phyloP scores from a whole-genome alignment of 2,888 invertebrate genomes.

The Sminthurides aquaticus region DNA sequence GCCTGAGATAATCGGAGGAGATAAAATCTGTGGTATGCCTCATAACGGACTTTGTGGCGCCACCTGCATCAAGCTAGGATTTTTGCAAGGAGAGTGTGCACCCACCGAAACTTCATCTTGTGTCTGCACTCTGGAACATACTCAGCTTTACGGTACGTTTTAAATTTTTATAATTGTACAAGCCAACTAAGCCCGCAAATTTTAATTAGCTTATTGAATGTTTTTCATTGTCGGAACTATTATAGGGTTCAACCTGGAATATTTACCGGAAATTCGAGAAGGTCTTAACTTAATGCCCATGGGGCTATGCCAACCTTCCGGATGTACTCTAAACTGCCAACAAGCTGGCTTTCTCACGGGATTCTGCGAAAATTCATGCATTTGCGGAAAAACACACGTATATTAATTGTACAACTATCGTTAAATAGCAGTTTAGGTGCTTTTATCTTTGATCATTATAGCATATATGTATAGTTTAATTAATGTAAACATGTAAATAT shows the following conservation, averaged over 20 bases:
- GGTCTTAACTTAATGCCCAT: neutral
- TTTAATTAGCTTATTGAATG: no score
- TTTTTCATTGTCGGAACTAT: no score
- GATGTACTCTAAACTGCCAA: neutral
- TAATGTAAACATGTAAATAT: no score
- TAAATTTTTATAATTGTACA: no score
- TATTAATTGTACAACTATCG: no score
- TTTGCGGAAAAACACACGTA: neutral
- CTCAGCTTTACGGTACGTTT: neutral
- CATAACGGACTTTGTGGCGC: neutral
- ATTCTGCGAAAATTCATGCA: neutral
- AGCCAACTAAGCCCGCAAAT: no score
- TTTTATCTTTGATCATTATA: no score
- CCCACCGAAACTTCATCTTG: neutral
- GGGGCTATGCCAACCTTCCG: neutral
- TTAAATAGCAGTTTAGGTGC: no score
- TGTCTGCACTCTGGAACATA: neutral
- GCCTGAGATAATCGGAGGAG: neutral
- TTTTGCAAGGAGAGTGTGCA: neutral
- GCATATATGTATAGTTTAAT: no score
- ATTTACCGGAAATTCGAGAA: neutral
- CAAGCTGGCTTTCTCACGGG: neutral
- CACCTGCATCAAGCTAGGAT: neutral
- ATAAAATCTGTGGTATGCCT: neutral
- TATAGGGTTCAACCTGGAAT: neutral